Percentiles rank a stretch among this genome's conserved stretches.
These are phyloP conservation scores for Pipistrellus kuhlii DNA, from an alignment of 2,797 vertebrate genomes.

Conservation along the genomic window DNA sequence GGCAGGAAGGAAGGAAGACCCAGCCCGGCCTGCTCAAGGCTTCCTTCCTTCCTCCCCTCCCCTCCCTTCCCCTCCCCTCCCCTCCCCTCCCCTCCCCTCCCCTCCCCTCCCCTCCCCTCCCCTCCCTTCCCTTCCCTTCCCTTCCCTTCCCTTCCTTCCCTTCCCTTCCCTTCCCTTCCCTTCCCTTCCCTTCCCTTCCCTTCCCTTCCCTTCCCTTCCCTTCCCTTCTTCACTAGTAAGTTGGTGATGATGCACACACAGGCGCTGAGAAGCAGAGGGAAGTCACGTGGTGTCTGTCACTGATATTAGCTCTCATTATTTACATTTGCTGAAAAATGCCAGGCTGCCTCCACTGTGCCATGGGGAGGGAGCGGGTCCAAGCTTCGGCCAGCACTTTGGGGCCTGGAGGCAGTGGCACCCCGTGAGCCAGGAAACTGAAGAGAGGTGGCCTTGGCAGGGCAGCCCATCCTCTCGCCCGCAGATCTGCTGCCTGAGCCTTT, in stretches of 20 bases:
- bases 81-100: too few relatives aligned
- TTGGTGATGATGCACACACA: background rate
- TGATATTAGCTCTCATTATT: slow-evolving; percentile 71
- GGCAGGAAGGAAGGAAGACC: too few relatives aligned
- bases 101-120: too few relatives aligned
- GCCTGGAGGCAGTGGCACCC: background rate
- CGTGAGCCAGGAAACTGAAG: background rate
- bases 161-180: too few relatives aligned
- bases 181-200: too few relatives aligned
- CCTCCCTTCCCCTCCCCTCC: too few relatives aligned
- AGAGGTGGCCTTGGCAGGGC: background rate
- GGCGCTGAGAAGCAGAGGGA: slow-evolving; percentile 29
- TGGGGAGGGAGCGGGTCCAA: background rate
- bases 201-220: too few relatives aligned
- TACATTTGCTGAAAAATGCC: slow-evolving; percentile 39
- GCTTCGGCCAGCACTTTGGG: background rate
- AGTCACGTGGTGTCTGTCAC: slow-evolving; percentile 25
- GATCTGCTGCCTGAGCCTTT: background rate
- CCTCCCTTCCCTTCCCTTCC: too few relatives aligned
- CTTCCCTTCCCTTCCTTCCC: too few relatives aligned
- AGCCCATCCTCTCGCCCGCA: background rate
- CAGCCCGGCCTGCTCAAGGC: background rate
- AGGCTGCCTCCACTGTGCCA: background rate
- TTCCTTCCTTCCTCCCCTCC: too few relatives aligned
- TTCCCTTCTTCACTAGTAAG: too few relatives aligned